A percentile compares a stretch with the other conserved stretches of the same genome.
phyloP scores from a whole-genome alignment of 1,140 invertebrate genomes.

The Hyposmocoma kahamanoa region DNA sequence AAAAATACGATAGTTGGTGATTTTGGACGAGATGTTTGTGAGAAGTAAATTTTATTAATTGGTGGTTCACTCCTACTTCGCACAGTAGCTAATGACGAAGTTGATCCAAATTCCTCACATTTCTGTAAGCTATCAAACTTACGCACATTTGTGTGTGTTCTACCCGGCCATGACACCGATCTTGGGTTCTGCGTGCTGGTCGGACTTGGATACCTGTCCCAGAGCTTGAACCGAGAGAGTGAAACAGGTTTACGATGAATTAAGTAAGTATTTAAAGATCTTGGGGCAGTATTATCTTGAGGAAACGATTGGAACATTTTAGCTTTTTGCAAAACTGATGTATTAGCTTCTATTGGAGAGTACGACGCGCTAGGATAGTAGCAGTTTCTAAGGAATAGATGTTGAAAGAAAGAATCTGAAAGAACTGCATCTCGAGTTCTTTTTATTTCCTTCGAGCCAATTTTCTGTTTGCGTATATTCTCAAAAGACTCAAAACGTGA shows the following conservation, averaged over 20 bases:
- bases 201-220: slow-evolving; percentile 74
- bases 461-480: slow-evolving; percentile 21
- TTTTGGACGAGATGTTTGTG: slow-evolving; percentile 61
- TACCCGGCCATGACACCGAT: slow-evolving; percentile 68
- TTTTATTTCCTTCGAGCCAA: slow-evolving; percentile 70
- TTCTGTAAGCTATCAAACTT: slow-evolving; percentile 60
- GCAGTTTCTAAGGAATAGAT: slow-evolving; percentile 77
- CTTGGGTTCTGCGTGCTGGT: slow-evolving; percentile 36
- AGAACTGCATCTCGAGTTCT: slow-evolving; percentile 74
- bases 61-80: slow-evolving; percentile 75
- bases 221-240: slow-evolving; percentile 80
- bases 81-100: slow-evolving; percentile 47
- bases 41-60: slow-evolving; percentile 63
- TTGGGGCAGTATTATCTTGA: slow-evolving; percentile 64
- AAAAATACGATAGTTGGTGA: slow-evolving; percentile 50
- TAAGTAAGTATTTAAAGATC: slow-evolving; percentile 77
- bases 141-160: slow-evolving; percentile 50
- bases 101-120: slow-evolving; percentile 49
- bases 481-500: slow-evolving; percentile 30
- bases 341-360: slow-evolving; percentile 52
- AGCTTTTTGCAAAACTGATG: slow-evolving; percentile 77
- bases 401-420: slow-evolving; percentile 80
- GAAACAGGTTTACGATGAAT: slow-evolving; percentile 81
- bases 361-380: slow-evolving; percentile 38
- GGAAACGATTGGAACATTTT: slow-evolving; percentile 75